A percentile compares a stretch with the other conserved stretches of the same genome.
These are phyloP conservation scores for Homarus americanus DNA, from an alignment of 1,140 invertebrate species.

Conservation along the genomic window DNA sequence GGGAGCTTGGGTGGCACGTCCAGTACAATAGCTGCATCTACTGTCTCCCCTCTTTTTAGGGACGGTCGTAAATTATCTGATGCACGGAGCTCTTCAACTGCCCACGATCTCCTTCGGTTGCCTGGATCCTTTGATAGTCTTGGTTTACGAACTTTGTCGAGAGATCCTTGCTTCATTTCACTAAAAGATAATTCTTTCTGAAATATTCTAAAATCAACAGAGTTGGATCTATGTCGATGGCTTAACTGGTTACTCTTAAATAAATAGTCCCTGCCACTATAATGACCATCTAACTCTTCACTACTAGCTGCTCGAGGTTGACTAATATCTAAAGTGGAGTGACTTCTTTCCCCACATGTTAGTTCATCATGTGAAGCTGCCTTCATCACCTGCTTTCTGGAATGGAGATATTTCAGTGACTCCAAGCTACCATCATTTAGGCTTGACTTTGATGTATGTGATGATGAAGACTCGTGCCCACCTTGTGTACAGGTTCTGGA, in stretches of 20 bases:
- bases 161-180: constrained; percentile 61
- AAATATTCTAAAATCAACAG: constrained; percentile 54
- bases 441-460: constrained; percentile 60
- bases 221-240: constrained; percentile 72
- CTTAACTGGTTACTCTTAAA: constrained; percentile 61
- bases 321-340: constrained; percentile 49
- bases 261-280: constrained; percentile 50
- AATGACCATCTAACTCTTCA: constrained; percentile 69
- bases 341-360: constrained; percentile 19
- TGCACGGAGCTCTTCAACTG: constrained; percentile 76
- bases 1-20: constrained; percentile 75
- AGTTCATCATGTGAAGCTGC: constrained; percentile 64
- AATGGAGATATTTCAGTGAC: constrained; percentile 44
- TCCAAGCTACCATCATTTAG: constrained; percentile 62
- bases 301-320: constrained; percentile 54
- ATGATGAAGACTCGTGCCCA: constrained; percentile 41
- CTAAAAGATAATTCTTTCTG: constrained; percentile 43
- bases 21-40: constrained; percentile 62
- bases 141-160: constrained; percentile 75
- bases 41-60: constrained; percentile 49
- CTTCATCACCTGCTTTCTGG: constrained; percentile 59
- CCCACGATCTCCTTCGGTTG: constrained; percentile 78
- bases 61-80: constrained; percentile 38
- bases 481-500: not conserved
- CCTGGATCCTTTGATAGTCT: constrained; percentile 76